Evolutionary conservation across 2,888 invertebrate species (phyloP).

Genomic region (Syrista parreyssii): DNA sequence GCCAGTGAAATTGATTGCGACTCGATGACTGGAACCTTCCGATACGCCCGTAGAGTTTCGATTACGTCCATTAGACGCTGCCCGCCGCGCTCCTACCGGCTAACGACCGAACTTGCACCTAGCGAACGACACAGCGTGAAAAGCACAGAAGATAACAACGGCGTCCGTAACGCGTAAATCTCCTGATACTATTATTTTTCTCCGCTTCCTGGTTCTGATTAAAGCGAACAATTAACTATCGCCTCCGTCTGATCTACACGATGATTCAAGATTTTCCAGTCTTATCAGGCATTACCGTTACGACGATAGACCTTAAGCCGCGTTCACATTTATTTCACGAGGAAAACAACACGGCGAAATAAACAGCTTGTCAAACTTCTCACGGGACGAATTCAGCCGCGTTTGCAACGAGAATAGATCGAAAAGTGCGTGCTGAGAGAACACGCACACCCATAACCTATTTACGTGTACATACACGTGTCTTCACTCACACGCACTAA

Average conservation of each 20-base stretch:
- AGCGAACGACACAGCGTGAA: background rate
- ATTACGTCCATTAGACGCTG: background rate
- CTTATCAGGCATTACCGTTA: background rate
- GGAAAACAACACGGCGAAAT: background rate
- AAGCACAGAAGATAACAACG: background rate
- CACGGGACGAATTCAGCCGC: background rate
- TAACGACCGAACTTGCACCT: background rate
- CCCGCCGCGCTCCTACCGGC: background rate
- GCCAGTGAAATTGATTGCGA: slow-evolving; percentile 34
- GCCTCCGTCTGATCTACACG: too few species aligned
- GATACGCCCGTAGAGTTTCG: slow-evolving; percentile 4
- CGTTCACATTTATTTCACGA: background rate
- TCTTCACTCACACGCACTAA: background rate
- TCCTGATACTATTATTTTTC: background rate
- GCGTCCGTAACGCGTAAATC: background rate
- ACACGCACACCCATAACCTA: too few species aligned
- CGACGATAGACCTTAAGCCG: background rate
- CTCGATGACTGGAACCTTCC: slow-evolving; percentile 26
- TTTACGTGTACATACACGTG: background rate
- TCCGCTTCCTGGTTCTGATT: background rate
- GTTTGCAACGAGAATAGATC: background rate
- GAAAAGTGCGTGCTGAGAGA: background rate
- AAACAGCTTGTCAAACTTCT: background rate
- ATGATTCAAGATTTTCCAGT: background rate
- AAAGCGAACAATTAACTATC: background rate